These are phyloP conservation scores for Pangasius macronema DNA, from an alignment of 2,797 vertebrate species.

Conservation along the genomic window DNA sequence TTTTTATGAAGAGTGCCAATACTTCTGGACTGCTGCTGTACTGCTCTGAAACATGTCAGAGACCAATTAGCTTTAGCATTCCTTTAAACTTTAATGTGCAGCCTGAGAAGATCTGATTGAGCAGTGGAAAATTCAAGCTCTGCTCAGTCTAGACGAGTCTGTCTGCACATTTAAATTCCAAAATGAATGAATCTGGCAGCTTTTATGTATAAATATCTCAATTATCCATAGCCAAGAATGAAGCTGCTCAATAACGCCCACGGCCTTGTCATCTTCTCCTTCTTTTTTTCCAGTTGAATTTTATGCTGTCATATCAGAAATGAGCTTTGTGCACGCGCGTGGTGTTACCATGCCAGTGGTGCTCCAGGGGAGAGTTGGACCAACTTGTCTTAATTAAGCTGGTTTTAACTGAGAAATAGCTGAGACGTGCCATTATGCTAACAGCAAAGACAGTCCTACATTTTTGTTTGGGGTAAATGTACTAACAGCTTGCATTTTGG, in stretches of 20 bases:
- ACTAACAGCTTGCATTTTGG: background rate
- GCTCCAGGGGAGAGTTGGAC: slow-evolving; percentile 6
- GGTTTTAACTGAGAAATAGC: background rate
- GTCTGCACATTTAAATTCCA: slow-evolving; percentile 5
- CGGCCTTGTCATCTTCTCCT: slow-evolving; percentile 1
- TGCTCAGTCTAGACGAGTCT: slow-evolving; percentile 36
- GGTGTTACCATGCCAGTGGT: background rate
- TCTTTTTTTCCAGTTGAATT: background rate
- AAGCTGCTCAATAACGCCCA: slow-evolving; percentile 33
- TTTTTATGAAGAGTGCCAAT: background rate
- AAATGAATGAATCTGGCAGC: slow-evolving; percentile 19
- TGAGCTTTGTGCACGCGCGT: background rate
- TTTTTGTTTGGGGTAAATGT: background rate
- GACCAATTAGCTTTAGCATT: slow-evolving; percentile 1
- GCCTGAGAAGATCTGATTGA: background rate
- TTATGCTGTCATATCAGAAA: background rate
- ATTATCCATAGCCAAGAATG: slow-evolving; percentile 33
- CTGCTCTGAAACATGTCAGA: background rate
- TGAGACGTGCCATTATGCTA: background rate
- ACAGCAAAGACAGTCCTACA: background rate
- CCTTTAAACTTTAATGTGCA: slow-evolving; percentile 16
- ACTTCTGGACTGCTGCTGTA: background rate
- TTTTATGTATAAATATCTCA: slow-evolving; percentile 38
- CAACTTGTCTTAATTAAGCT: slow-evolving; percentile 11
- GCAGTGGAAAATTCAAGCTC: background rate